A percentile compares a stretch with the other conserved stretches of the same genome.
These are phyloP conservation scores for Aegotheles bennettii DNA, from an alignment of 2,113 vertebrate genomes.

Conservation along the genomic window DNA sequence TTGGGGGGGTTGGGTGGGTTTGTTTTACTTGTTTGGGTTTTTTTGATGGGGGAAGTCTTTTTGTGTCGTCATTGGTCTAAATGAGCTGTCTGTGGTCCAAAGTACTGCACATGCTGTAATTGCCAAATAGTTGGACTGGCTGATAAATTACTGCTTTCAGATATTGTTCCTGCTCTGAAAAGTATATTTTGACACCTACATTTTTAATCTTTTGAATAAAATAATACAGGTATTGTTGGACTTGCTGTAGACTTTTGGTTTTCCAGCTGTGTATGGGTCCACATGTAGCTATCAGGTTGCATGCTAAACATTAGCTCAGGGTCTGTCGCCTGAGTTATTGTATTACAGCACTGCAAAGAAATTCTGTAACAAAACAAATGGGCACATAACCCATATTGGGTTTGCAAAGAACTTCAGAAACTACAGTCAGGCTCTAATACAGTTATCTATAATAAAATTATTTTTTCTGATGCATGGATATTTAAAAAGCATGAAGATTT, in stretches of 20 bases:
- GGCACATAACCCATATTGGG: neutral
- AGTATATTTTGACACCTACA: neutral
- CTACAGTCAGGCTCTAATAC: neutral
- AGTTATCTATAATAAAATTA: neutral
- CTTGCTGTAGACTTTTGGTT: neutral
- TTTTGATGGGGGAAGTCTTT: neutral
- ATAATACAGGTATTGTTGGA: neutral
- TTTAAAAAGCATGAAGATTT: neutral
- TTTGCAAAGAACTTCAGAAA: neutral
- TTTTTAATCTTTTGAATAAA: neutral
- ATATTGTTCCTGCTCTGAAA: neutral
- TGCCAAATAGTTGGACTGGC: neutral
- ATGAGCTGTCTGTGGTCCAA: neutral
- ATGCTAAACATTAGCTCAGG: neutral
- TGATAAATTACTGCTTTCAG: neutral
- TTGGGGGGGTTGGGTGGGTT: too few species aligned
- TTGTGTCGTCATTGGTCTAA: neutral
- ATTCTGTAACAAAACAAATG: neutral
- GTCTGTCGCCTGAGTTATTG: neutral
- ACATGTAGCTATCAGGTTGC: neutral
- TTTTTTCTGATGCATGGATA: neutral
- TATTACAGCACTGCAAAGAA: neutral
- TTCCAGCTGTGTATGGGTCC: neutral
- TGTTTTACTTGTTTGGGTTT: too few species aligned
- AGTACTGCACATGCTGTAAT: neutral